Conservation (phyloP, 2,797 vertebrate genomes). For the Semotilus atromaculatus region DNA sequence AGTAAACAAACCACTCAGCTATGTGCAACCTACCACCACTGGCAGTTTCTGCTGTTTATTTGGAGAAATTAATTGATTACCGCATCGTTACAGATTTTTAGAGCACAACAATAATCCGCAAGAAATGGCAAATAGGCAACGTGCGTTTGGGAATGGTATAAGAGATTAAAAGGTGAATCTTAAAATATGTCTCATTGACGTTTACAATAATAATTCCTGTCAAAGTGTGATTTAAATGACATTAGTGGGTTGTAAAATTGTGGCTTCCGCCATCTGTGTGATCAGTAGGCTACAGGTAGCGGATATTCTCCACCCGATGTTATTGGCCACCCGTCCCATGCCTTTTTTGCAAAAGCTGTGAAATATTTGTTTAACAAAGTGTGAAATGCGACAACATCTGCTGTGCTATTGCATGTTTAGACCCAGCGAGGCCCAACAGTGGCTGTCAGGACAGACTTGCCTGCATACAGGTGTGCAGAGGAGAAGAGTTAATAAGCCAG, state of each 20-base stretch:
- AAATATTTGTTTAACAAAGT: slow-evolving; percentile 70
- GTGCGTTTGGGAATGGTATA: slow-evolving; percentile 13
- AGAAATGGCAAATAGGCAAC: not conserved
- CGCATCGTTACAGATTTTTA: slow-evolving; percentile 28
- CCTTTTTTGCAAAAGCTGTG: slow-evolving; percentile 50
- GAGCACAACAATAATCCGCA: slow-evolving; percentile 1
- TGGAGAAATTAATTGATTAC: slow-evolving; percentile 48
- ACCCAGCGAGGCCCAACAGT: slow-evolving; percentile 61
- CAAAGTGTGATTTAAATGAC: slow-evolving; percentile 21
- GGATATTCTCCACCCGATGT: slow-evolving; percentile 19
- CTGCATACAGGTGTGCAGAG: slow-evolving; percentile 63
- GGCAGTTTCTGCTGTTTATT: slow-evolving; percentile 33
- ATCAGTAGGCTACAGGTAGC: slow-evolving; percentile 56
- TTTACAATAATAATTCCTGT: slow-evolving; percentile 24
- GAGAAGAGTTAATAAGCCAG: slow-evolving; percentile 64
- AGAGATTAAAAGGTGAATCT: slow-evolving; percentile 4
- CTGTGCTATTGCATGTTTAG: slow-evolving; percentile 70
- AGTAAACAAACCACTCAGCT: slow-evolving; percentile 47
- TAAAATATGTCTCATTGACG: slow-evolving; percentile 16
- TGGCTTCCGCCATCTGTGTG: slow-evolving; percentile 44
- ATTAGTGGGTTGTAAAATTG: slow-evolving; percentile 34
- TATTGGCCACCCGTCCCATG: slow-evolving; percentile 46
- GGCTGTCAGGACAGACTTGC: slow-evolving; percentile 62
- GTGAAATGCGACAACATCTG: slow-evolving; percentile 69
- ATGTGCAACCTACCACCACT: slow-evolving; percentile 40